Conservation (phyloP, 2,888 invertebrate species). For the Athrips mouffetella region DNA sequence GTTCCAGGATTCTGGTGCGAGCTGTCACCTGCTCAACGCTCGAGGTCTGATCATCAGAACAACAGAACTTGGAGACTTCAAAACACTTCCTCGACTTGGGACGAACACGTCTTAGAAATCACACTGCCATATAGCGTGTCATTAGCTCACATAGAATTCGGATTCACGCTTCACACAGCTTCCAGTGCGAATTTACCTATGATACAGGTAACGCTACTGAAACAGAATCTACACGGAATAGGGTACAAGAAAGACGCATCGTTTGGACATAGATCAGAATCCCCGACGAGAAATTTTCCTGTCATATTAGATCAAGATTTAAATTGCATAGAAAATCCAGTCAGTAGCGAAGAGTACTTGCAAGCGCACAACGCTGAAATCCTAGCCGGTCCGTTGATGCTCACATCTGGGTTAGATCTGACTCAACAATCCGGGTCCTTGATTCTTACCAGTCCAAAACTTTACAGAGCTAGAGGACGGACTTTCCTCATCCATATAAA, state of each 20-base stretch:
- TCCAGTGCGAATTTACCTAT: conserved; percentile 86
- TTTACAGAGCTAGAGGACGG: conserved; percentile 86
- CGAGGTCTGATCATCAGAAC: conserved; percentile 92
- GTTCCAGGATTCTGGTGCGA: conserved; percentile 97
- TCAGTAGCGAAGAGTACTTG: conserved; percentile 87
- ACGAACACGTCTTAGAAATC: conserved; percentile 94
- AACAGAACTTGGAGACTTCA: conserved; percentile 94
- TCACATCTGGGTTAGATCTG: conserved; percentile 89
- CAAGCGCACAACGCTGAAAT: conserved; percentile 94
- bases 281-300: conserved; percentile 60
- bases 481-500: conserved; percentile 90
- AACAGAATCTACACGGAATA: conserved; percentile 79
- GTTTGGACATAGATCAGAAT: conserved; percentile 57
- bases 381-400: conserved; percentile 91
- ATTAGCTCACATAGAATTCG: conserved; percentile 93
- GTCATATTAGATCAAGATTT: conserved; percentile 52
- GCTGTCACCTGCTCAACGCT: conserved; percentile 93
- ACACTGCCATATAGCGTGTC: conserved; percentile 88
- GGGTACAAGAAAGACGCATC: conserved; percentile 74
- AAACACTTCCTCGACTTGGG: conserved; percentile 93
- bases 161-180: conserved; percentile 88
- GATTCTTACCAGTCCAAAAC: conserved; percentile 90
- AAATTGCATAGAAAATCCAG: conserved; percentile 82
- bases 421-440: conserved; percentile 91
- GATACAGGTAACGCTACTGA: conserved; percentile 84